Evolutionary conservation across 2,888 invertebrate species (phyloP).

Genomic region (Aspidapion aeneum): DNA sequence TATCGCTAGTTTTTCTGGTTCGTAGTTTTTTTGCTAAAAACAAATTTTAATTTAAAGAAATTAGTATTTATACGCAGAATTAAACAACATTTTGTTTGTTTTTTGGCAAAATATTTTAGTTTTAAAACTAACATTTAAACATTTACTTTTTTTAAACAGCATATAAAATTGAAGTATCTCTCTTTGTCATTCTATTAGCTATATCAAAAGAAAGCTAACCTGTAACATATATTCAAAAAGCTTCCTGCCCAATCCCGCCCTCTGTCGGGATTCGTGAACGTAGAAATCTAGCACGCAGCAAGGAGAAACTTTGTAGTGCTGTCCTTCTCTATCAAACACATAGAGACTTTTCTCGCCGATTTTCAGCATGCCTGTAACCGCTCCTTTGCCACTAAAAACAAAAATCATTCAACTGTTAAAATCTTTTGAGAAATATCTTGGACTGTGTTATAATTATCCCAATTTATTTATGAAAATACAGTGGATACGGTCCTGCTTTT

Average conservation of each 20-base stretch:
- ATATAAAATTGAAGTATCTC: no score
- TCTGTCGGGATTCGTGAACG: constrained; percentile 78
- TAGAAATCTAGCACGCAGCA: constrained; percentile 95
- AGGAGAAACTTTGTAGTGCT: constrained; percentile 74
- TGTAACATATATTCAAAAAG: constrained; percentile 87
- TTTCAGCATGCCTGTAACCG: constrained; percentile 84
- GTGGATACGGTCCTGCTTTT: no score
- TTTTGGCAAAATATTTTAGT: no score
- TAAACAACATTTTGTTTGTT: no score
- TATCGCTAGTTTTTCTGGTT: constrained; percentile 76
- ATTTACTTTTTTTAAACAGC: background rate
- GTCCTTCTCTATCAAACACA: constrained; percentile 69
- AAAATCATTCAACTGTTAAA: no score
- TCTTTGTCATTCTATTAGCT: no score
- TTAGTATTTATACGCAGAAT: no score
- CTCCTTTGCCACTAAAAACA: constrained; percentile 58
- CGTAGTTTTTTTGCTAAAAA: constrained; percentile 63
- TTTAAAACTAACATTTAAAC: background rate
- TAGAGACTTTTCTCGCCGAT: constrained; percentile 88
- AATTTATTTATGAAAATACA: no score
- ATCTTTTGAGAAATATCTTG: no score
- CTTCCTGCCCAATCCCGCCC: constrained; percentile 78
- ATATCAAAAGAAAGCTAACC: no score
- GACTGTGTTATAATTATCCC: no score
- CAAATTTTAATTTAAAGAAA: no score